Evolutionary conservation across 2,113 vertebrate species (phyloP).

Genomic region (Trachemys scripta): DNA sequence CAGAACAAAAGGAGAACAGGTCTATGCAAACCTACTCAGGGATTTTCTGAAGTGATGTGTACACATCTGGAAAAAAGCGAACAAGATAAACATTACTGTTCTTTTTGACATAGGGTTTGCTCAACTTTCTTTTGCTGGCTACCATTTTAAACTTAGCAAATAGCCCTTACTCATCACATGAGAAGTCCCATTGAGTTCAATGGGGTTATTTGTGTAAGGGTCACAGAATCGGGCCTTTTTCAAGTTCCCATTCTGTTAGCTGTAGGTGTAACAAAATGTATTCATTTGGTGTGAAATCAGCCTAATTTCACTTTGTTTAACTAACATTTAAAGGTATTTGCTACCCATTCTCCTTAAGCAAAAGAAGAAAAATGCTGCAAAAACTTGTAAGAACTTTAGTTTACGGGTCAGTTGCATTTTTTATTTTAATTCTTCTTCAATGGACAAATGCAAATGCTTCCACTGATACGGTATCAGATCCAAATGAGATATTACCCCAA

Average conservation of each 20-base stretch:
- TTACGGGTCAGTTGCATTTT: neutral
- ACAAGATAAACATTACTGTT: slow-evolving; percentile 46
- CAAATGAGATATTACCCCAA: neutral
- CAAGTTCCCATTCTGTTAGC: neutral
- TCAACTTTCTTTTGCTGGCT: neutral
- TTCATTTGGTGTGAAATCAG: neutral
- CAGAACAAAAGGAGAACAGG: neutral
- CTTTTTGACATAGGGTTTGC: slow-evolving; percentile 23
- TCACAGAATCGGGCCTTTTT: fast-evolving
- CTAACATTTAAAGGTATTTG: neutral
- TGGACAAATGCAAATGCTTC: neutral
- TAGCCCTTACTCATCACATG: neutral
- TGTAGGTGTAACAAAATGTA: fast-evolving
- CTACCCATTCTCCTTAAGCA: neutral
- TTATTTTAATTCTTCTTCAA: neutral
- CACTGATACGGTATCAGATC: neutral
- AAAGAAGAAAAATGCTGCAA: neutral
- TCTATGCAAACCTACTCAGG: slow-evolving; percentile 47
- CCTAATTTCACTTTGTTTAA: neutral
- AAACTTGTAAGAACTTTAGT: neutral
- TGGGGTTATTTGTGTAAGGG: neutral
- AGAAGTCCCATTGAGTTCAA: neutral
- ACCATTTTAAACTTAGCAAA: neutral
- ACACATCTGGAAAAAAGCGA: slow-evolving; percentile 29
- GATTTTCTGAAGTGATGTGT: slow-evolving; percentile 59